phyloP scores from a whole-genome alignment of 2,113 vertebrate genomes.

The Ceyx melanurus region DNA sequence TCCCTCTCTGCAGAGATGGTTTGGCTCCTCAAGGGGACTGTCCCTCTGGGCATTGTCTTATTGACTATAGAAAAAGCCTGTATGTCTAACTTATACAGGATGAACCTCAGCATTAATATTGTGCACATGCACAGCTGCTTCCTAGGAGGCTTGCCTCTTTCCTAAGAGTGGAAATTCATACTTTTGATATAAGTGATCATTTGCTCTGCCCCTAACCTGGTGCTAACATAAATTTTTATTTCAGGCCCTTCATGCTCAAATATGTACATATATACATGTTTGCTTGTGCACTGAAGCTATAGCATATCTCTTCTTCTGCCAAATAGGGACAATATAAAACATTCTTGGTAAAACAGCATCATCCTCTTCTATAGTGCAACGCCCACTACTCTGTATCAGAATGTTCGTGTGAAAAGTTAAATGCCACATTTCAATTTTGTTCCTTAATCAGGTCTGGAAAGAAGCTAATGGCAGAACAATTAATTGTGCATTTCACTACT shows the following conservation, averaged over 20 bases:
- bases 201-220: not conserved
- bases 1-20: not conserved
- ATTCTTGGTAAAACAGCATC: not conserved
- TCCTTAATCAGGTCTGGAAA: not conserved
- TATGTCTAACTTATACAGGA: not conserved
- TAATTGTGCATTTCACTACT: not conserved
- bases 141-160: not conserved
- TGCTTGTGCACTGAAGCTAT: not conserved
- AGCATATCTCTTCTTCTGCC: not conserved
- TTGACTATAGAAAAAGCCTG: not conserved
- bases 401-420: not conserved
- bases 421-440: not conserved
- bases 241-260: not conserved
- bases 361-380: not conserved
- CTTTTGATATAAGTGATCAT: not conserved
- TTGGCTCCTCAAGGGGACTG: not conserved
- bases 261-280: accelerated
- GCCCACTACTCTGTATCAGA: not conserved
- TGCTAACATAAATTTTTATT: not conserved
- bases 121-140: not conserved
- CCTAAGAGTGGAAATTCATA: not conserved
- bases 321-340: not conserved
- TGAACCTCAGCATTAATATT: not conserved
- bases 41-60: not conserved
- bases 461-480: not conserved